Evolutionary conservation across 2,113 vertebrate genomes (phyloP).

Genomic region (Prunella himalayana): DNA sequence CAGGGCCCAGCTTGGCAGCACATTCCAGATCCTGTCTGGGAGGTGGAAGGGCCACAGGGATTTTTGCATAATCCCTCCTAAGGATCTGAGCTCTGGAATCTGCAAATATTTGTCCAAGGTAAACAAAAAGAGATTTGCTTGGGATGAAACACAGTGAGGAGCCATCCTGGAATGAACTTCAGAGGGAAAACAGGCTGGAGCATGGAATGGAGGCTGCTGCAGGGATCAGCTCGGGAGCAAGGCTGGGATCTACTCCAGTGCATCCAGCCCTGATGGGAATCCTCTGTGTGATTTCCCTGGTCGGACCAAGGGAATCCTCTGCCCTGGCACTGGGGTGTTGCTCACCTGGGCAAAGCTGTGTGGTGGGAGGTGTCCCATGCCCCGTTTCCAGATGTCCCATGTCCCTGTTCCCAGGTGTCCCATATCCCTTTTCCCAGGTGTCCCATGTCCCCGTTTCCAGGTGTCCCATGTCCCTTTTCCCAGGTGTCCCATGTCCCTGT

Average conservation of each 20-base stretch:
- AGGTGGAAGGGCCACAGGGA: neutral
- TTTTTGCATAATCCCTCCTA: neutral
- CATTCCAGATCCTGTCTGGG: neutral
- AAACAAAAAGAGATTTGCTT: neutral
- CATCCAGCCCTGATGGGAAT: neutral
- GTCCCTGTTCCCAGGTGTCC: no score
- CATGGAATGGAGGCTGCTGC: neutral
- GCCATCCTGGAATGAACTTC: neutral
- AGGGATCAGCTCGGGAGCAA: neutral
- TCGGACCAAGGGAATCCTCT: neutral
- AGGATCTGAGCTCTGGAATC: neutral
- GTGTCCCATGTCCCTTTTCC: no score
- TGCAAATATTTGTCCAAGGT: constrained; percentile 17
- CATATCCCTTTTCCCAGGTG: neutral
- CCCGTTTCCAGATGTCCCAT: accelerated
- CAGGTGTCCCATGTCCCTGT: no score
- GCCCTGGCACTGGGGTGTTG: neutral
- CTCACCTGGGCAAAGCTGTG: neutral
- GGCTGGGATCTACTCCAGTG: neutral
- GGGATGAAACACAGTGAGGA: neutral
- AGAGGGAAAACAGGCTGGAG: neutral
- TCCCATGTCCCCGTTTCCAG: no score
- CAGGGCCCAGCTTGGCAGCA: neutral
- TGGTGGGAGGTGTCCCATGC: neutral
- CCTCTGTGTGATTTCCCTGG: neutral